Percentiles rank a stretch among this genome's conserved stretches.
These are phyloP conservation scores for Pedetes capensis DNA, from an alignment of 2,113 vertebrate genomes.

Conservation along the genomic window DNA sequence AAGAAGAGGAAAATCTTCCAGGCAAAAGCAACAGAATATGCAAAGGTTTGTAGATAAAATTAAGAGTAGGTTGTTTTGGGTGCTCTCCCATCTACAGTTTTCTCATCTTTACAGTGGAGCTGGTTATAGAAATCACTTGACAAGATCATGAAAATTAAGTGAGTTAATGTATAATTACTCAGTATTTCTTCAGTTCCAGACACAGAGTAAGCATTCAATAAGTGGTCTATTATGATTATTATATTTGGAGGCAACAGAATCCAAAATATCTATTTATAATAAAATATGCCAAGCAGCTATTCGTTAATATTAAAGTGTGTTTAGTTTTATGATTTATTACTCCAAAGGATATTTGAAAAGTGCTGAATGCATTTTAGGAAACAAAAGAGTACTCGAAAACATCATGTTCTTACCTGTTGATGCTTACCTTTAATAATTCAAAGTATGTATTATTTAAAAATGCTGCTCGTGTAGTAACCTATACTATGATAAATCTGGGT, in stretches of 20 bases:
- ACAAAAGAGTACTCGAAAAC: constrained; percentile 39
- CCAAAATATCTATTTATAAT: constrained; percentile 31
- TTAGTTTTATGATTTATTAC: constrained; percentile 56
- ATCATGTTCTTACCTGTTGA: constrained; percentile 71
- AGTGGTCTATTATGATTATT: not conserved
- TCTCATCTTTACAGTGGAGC: not conserved
- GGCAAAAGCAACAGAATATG: not conserved
- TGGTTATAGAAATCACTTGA: not conserved
- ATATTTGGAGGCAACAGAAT: not conserved
- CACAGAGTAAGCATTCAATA: not conserved
- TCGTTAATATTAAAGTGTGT: constrained; percentile 20
- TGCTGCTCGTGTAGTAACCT: constrained; percentile 55
- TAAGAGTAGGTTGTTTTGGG: not conserved
- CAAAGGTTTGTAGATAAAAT: constrained; percentile 14
- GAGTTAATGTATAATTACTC: not conserved
- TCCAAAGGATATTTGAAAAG: constrained; percentile 51
- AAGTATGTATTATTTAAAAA: constrained; percentile 77
- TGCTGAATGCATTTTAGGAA: constrained; percentile 54
- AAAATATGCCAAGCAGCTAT: constrained; percentile 14
- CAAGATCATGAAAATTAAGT: not conserved
- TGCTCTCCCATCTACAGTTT: not conserved
- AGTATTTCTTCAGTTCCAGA: not conserved
- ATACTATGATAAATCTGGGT: constrained; percentile 66
- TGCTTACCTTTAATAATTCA: constrained; percentile 70
- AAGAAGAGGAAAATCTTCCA: not conserved